Base-by-base conservation (phyloP, 2,888 invertebrate species). In the Lycia hirtaria region DNA sequence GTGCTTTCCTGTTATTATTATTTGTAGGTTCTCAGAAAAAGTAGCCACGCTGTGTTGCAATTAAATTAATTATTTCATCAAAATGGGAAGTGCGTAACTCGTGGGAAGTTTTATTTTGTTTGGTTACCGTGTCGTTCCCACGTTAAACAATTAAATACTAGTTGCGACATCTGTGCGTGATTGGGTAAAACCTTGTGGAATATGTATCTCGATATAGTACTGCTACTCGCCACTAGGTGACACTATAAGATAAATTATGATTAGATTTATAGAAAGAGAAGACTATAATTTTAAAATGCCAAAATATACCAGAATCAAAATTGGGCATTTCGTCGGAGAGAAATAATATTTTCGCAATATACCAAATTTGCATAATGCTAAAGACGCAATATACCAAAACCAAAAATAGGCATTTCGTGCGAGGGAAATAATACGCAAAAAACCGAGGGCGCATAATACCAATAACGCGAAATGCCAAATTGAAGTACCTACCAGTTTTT, bases 141-240 rank as follows among this genome's bases (percentile, higher is more conserved):
- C 69, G 63, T 50, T 38, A 45, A 55, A 67, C 67, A 57, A 56
- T 56, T 62, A 65, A 53, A 4, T 54, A 57, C 51, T 9, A 32
- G 43, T 81, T 80, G 69, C 79, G 85, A 71, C 85, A 85, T 80
- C 84, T 84, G 65, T 64, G 59, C 17, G 7, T 22, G 1, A 19
- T 73, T 72, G 58, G 57, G 63, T 69, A 77, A 73, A 62, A 54
- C 62, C 60, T 51, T 32, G 54, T 64, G 56, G 47, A 57, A 67
- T 66, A 60, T 54, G 56, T 62, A 64, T 60, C 56, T 57, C 30
- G 14, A 53, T 28, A 41, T 54, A 59, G 65, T 74, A 61, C 14
- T 7, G 43, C 69, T 67, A 65, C 44, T 67, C 15, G 58, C 22
- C 53, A 56, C 7, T 65, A 81, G 84, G 73, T 82, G 82, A 72